Base-by-base conservation (phyloP, 2,797 vertebrate species). In the Orestias chungarensis region DNA sequence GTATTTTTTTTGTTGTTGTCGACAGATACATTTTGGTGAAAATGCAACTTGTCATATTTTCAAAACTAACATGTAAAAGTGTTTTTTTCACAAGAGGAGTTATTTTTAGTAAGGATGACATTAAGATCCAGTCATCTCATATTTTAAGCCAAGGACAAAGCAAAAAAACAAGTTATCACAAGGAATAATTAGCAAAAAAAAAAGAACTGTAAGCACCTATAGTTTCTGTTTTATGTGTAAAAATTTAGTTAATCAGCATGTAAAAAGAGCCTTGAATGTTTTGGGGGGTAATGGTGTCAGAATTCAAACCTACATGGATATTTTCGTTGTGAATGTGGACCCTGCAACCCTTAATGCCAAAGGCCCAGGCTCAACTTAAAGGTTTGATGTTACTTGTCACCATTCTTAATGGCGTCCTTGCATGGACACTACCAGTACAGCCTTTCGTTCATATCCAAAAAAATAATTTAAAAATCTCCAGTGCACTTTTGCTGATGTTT, bases 181-280 rank as follows among this genome's bases (percentile, higher is more conserved):
- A 52, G 46, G 33, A 49, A 61, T 74, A 44, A 70, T 44, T 49
- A 31, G 17, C 55, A 73, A 79, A 66, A 75, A 49, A 54, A 10
- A 38, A 59, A 29, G 35, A 23, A 68, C 74, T 18, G 75, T 47
- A 77, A 55, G 38, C 62, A 66, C 68, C 75, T 86, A 64, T 73
- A 73, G 76, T 85, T 73, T 83, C 25, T 88, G 68, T 87, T 80
- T 17, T 64, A 73, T 55, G 55, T 71, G 62, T 38, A 64, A 43
- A 33, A 72, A 67, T n/a, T n/a, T 62, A 77, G 43, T 74, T 76
- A 79, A 82, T 87, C 54, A 76, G 89, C 89, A 88, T 87, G 90
- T 72, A 86, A 82, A 75, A 70, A 70, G 85, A 91, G 89, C 87
- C 88, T 88, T 91, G 92, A 94, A 93, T 93, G 92, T 93, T 84